Percentiles rank a stretch among this genome's conserved stretches.
Conservation (phyloP, 2,888 invertebrate species). For the Andrena haemorrhoa region DNA sequence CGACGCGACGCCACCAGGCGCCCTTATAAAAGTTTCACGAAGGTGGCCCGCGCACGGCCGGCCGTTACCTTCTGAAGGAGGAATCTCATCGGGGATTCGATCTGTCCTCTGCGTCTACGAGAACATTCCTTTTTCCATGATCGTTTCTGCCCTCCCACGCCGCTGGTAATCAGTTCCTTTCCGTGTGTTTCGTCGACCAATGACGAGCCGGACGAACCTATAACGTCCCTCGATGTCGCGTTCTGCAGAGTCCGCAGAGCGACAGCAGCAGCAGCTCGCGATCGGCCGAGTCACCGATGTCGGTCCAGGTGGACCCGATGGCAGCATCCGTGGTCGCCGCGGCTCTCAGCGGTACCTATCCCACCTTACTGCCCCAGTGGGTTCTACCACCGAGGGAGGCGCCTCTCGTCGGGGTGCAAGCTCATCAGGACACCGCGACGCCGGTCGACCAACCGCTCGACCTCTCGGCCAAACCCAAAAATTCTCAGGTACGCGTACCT, state of each 20-base stretch:
- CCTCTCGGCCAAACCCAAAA: conserved; percentile 92
- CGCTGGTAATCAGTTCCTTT: conserved; percentile 62
- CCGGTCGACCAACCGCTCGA: conserved; percentile 92
- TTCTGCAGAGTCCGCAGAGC: conserved; percentile 83
- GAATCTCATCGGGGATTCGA: conserved; percentile 68
- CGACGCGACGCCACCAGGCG: neutral
- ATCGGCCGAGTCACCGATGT: conserved; percentile 85
- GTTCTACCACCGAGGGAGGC: conserved; percentile 84
- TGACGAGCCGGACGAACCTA: conserved; percentile 52
- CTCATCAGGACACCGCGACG: conserved; percentile 81
- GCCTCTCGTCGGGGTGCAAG: conserved; percentile 84
- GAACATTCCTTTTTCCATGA: conserved; percentile 48
- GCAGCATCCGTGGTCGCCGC: conserved; percentile 90
- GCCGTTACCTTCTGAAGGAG: conserved; percentile 39
- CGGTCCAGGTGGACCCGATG: conserved; percentile 86
- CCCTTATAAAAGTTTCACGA: conserved; percentile 70
- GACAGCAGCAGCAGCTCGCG: conserved; percentile 84
- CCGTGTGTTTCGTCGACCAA: conserved; percentile 55
- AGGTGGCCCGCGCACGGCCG: conserved; percentile 1
- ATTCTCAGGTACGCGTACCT: conserved; percentile 79
- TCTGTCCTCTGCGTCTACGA: conserved; percentile 46
- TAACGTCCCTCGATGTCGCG: conserved; percentile 53
- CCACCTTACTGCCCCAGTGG: conserved; percentile 84
- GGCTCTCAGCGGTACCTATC: conserved; percentile 87
- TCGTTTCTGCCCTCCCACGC: conserved; percentile 58